Evolutionary conservation across 2,113 vertebrate species (phyloP), one percentile per base, ranked within the genome.

Genomic region (Chroicocephalus ridibundus): DNA sequence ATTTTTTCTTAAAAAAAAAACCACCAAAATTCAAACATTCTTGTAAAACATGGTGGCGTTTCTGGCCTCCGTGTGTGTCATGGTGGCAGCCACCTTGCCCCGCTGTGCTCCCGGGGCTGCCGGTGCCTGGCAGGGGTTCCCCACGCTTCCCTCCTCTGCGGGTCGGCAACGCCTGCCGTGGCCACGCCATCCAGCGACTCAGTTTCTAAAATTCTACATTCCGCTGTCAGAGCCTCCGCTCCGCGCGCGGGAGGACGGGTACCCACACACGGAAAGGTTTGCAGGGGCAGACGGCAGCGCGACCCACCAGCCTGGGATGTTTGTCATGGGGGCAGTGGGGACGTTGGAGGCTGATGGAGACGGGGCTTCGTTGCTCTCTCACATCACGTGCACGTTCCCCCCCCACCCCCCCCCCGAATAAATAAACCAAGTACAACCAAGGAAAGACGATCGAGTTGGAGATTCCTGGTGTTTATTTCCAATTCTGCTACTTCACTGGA

Each of bases 221-320:
- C 10, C 7, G 1, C 0, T 3, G 14, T 4, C 42, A 38, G 31
- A 76, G 6, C n/a, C 49, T 10, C 40, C 26, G 42, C 24, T 31
- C 21, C 6, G 1, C 2, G 3, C 8, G 3, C 40, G 10, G 52
- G 11, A n/a, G 7, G 20, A 47, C 0, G 1, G 22, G 15, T 46
- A 52, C n/a, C n/a, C 1, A 0, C 6, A 6, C 6, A 6, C 0
- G 1, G 55, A 44, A 38, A 51, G 0, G 2, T 27, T 54, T 31
- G 40, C 15, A 17, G 7, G 24, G 70, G 27, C 62, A 60, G 64
- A 42, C 65, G 40, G 46, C 38, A 17, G 5, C 2, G 0, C 0
- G 10, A 49, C 76, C 49, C 26, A 2, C 10, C 21, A 13, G 8
- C 15, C 4, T 8, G 49, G 49, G 34, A 46, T 38, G 0, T 27